Percentiles rank a stretch among this genome's conserved stretches.
phyloP scores from a whole-genome alignment of 2,113 vertebrate species.

The Larimichthys polyactis region DNA sequence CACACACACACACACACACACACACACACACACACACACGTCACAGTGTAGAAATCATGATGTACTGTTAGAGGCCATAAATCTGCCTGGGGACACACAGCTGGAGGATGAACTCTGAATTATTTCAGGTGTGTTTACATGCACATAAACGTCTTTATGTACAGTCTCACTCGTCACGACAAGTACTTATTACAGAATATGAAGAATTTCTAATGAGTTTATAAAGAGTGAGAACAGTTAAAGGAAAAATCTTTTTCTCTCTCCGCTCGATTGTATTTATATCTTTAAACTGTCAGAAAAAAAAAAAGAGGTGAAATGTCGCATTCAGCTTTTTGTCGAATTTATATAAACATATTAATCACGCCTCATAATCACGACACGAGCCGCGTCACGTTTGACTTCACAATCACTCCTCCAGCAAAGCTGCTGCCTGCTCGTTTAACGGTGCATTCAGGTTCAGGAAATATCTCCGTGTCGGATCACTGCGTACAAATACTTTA shows the following conservation, averaged over 20 bases:
- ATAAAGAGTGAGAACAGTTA: neutral
- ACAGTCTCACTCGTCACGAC: neutral
- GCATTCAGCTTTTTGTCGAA: neutral
- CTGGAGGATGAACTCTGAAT: neutral
- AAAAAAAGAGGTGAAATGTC: neutral
- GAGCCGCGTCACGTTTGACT: neutral
- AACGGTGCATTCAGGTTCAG: conserved; percentile 11
- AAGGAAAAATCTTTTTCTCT: conserved; percentile 44
- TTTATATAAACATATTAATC: neutral
- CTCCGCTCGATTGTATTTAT: neutral
- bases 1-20: conserved; percentile 1
- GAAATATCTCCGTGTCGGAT: neutral
- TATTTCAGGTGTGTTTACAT: conserved; percentile 46
- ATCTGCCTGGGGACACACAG: conserved; percentile 25
- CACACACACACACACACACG: neutral
- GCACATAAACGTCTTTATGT: neutral
- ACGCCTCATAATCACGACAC: neutral
- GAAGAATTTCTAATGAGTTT: neutral
- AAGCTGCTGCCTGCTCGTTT: neutral
- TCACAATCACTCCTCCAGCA: neutral
- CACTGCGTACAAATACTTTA: neutral
- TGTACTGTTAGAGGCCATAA: conserved; percentile 27
- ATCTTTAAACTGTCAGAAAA: neutral
- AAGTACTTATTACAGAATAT: neutral
- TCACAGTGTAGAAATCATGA: conserved; percentile 7